Conservation (phyloP, 2,113 vertebrate species). For the Pangasianodon hypophthalmus region DNA sequence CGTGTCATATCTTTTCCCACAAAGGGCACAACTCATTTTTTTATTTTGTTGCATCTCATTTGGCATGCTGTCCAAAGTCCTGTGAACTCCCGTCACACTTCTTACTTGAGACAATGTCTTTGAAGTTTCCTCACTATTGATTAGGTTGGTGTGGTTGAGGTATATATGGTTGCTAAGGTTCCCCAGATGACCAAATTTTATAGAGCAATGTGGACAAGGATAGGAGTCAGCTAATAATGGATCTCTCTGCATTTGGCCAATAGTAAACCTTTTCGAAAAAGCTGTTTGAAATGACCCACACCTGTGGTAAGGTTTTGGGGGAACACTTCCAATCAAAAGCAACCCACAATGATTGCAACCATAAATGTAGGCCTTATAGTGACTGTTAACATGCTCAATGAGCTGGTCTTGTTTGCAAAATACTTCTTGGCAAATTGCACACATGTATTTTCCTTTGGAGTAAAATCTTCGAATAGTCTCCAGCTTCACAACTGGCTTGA, state of each 20-base stretch:
- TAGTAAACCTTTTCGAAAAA: background rate
- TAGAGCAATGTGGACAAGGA: constrained; percentile 10
- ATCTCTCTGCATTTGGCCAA: background rate
- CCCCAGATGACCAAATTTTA: constrained; percentile 5
- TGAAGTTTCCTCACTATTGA: background rate
- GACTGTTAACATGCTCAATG: constrained; percentile 20
- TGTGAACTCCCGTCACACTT: background rate
- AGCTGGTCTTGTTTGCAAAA: constrained; percentile 16
- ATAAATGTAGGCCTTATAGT: constrained; percentile 22
- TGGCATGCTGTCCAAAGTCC: background rate
- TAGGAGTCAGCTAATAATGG: constrained; percentile 11
- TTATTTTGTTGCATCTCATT: background rate
- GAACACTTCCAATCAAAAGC: constrained; percentile 16
- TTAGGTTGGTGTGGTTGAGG: constrained; percentile 14
- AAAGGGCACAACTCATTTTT: constrained; percentile 9
- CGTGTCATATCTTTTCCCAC: background rate
- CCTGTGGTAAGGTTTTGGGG: constrained; percentile 25
- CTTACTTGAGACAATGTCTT: background rate
- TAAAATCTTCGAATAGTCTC: background rate
- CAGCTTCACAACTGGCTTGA: constrained; percentile 29
- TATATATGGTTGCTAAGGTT: constrained; percentile 16
- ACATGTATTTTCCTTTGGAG: background rate
- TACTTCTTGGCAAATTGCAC: constrained; percentile 3
- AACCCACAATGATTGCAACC: constrained; percentile 23
- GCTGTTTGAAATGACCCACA: background rate